Base-by-base conservation (phyloP, 2,797 vertebrate genomes). In the Gymnothorax reevesii region DNA sequence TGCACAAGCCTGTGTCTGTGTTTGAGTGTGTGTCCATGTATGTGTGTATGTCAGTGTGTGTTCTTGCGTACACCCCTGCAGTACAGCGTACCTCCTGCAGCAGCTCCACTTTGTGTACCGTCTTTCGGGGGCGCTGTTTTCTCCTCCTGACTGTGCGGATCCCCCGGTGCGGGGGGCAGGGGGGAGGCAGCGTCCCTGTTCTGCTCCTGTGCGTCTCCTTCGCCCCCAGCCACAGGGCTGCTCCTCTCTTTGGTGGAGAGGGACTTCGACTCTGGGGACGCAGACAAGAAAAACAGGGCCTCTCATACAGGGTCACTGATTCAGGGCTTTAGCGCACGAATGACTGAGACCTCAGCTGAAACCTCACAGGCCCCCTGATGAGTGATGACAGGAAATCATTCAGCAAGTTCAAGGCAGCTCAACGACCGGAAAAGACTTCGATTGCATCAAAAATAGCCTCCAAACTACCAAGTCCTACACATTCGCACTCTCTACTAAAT, bases 221-320 rank as follows among this genome's bases (percentile, higher is more conserved):
- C 88, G 59, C 84, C 87, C 83, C 25, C 57, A 20, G 52, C 22
- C 27, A 87, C 66, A n/a, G 52, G 42, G 7, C 27, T 49, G 0
- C 12, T 22, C 15, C 82, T 83, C 27, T 90, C 82, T 85, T 89
- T 84, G 62, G 42, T 60, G 13, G 64, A 59, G 42, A 7, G 84
- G 73, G 60, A 60, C 20, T 85, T 87, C 25, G 77, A 84, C 33
- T 90, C 90, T 91, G 84, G 82, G 85, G n/a, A 86, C 25, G 13
- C 52, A 82, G 6, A 15, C 73, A 17, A 12, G 12, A 42, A 10
- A 75, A 12, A 15, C 27, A 75, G 27, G 25, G 33, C 69, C n/a
- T 71, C 27, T 12, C 69, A 71, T 5, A 13, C 62, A 64, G 17
- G 17, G 59, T 64, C 20, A 64, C 62, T 7, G 2, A n/a, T 9